These are phyloP conservation scores for Naja naja DNA, from an alignment of 2,113 vertebrate genomes.

Conservation along the genomic window DNA sequence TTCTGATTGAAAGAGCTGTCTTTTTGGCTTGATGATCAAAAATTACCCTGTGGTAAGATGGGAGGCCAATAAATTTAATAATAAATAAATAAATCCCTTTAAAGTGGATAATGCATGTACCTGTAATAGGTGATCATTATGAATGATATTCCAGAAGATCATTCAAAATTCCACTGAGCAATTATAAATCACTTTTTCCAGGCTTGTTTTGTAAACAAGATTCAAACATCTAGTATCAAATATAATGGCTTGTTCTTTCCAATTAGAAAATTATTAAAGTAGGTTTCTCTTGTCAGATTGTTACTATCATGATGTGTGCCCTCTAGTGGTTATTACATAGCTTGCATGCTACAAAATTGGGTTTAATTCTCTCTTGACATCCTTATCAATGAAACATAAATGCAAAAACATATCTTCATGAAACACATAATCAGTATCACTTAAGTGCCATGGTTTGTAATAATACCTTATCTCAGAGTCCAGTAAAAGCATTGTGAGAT, in stretches of 20 bases:
- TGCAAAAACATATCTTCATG: background rate
- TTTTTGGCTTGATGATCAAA: background rate
- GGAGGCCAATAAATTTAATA: background rate
- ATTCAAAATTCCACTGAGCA: background rate
- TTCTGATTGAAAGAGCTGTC: background rate
- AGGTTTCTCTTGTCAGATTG: background rate
- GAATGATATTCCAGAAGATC: background rate
- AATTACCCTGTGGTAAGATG: background rate
- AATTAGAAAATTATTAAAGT: background rate
- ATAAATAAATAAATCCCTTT: background rate
- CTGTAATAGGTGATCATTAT: background rate
- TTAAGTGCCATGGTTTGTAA: background rate
- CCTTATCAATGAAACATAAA: background rate
- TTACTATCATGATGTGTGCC: conserved; percentile 41
- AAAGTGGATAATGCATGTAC: background rate
- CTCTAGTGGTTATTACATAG: conserved; percentile 45
- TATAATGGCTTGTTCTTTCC: background rate
- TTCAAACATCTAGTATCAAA: background rate
- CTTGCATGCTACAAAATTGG: background rate
- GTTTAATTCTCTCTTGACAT: background rate
- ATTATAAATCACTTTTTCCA: background rate
- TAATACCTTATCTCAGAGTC: background rate
- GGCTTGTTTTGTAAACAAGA: background rate
- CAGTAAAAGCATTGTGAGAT: background rate
- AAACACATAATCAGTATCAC: background rate